A percentile compares a stretch with the other conserved stretches of the same genome.
These are phyloP conservation scores for Actias luna DNA, from an alignment of 2,888 invertebrate species.

Conservation along the genomic window DNA sequence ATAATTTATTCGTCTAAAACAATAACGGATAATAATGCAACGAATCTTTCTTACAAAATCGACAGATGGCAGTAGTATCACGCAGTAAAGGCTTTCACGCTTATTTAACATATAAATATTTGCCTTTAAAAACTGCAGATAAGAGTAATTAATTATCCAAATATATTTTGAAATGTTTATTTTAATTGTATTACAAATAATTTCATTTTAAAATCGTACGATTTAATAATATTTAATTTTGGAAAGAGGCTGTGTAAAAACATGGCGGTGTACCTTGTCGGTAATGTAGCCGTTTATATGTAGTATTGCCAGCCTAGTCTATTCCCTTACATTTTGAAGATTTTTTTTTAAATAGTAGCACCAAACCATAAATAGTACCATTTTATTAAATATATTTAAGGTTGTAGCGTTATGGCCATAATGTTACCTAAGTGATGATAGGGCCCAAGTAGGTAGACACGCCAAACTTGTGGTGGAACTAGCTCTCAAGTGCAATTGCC, in stretches of 20 bases:
- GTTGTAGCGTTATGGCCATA: no score
- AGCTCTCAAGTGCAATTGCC: no score
- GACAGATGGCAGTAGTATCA: slow-evolving; percentile 47
- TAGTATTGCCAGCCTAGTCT: slow-evolving; percentile 12
- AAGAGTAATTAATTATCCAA: background rate
- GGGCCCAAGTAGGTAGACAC: no score
- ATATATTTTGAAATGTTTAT: background rate
- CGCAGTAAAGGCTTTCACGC: slow-evolving; percentile 57
- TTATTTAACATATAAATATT: slow-evolving; percentile 16
- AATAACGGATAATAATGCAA: no score
- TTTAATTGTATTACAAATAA: background rate
- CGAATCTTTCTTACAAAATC: background rate
- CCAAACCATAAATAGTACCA: background rate
- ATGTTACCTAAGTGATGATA: no score
- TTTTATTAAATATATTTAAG: background rate
- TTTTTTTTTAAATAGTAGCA: background rate
- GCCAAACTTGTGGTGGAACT: no score
- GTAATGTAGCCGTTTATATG: slow-evolving; percentile 59
- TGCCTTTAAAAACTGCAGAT: background rate
- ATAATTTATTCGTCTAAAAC: no score
- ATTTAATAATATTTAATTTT: background rate
- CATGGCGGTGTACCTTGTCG: slow-evolving; percentile 61
- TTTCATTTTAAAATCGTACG: background rate
- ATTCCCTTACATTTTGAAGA: background rate
- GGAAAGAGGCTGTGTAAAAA: slow-evolving; percentile 50